Percentiles rank a stretch among this genome's conserved stretches.
These are phyloP conservation scores for Biston betularia DNA, from an alignment of 2,888 invertebrate genomes.

Conservation along the genomic window DNA sequence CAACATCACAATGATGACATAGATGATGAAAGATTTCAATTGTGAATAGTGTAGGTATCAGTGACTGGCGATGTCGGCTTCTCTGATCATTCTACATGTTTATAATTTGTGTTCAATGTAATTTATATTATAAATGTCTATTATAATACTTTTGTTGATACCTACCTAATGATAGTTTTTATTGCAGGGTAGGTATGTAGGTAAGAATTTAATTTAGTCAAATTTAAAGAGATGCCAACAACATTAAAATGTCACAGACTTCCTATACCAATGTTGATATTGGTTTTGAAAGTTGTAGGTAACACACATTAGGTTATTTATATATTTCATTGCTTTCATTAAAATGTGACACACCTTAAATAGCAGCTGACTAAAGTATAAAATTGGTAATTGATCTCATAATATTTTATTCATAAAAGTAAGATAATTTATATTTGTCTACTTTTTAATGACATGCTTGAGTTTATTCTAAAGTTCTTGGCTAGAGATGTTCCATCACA, in stretches of 20 bases:
- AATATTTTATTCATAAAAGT: constrained; percentile 13
- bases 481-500: constrained; percentile 14
- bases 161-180: background rate
- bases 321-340: background rate
- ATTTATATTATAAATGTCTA: background rate
- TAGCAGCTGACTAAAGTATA: constrained; percentile 26
- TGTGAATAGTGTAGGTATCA: too few relatives aligned
- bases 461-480: background rate
- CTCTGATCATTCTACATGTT: background rate
- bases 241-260: background rate
- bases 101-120: constrained; percentile 4
- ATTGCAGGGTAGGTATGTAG: background rate
- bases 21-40: too few relatives aligned
- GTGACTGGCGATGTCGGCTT: constrained; percentile 1
- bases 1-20: too few relatives aligned
- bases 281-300: background rate
- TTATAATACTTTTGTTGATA: background rate
- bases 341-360: background rate
- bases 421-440: constrained; percentile 3
- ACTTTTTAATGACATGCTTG: background rate
- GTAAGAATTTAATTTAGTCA: background rate
- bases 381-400: constrained; percentile 30
- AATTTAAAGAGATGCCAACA: background rate
- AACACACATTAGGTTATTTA: background rate
- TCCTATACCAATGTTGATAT: background rate